phyloP scores from a whole-genome alignment of 2,797 vertebrate species.

The Coracias cyanogaster region DNA sequence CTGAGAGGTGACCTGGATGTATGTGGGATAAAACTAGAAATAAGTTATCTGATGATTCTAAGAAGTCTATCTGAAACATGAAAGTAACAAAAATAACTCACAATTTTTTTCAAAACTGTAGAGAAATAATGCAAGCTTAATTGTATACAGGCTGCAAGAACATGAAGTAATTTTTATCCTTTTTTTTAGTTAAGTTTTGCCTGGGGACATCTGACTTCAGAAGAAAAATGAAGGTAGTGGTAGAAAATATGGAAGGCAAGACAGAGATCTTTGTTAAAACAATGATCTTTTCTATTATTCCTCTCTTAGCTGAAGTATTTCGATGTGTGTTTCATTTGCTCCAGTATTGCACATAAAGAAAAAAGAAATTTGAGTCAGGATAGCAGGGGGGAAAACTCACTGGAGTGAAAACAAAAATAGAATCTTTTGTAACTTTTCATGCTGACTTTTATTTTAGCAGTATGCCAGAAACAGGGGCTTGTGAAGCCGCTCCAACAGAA shows the following conservation, averaged over 20 bases:
- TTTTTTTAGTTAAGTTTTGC: not conserved
- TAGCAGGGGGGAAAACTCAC: not conserved
- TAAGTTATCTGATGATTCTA: not conserved
- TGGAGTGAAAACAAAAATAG: constrained; percentile 65
- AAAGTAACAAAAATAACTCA: not conserved
- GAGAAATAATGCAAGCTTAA: not conserved
- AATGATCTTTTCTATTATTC: not conserved
- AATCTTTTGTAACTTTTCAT: constrained; percentile 46
- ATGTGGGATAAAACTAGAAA: not conserved
- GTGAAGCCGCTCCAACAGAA: constrained; percentile 49
- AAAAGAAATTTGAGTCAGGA: constrained; percentile 22
- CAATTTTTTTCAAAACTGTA: not conserved
- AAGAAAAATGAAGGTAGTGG: not conserved
- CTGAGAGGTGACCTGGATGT: not conserved
- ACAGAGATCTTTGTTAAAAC: not conserved
- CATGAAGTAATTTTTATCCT: accelerated
- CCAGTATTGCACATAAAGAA: constrained; percentile 1
- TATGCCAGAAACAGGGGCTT: constrained; percentile 40
- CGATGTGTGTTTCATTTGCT: constrained; percentile 11
- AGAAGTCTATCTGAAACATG: not conserved
- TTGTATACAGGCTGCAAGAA: not conserved
- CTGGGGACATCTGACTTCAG: not conserved
- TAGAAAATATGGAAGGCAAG: not conserved
- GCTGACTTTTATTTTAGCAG: constrained; percentile 48
- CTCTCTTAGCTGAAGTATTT: not conserved